These are phyloP conservation scores for Dasyprocta punctata DNA, from an alignment of 2,113 vertebrate species.

Conservation along the genomic window DNA sequence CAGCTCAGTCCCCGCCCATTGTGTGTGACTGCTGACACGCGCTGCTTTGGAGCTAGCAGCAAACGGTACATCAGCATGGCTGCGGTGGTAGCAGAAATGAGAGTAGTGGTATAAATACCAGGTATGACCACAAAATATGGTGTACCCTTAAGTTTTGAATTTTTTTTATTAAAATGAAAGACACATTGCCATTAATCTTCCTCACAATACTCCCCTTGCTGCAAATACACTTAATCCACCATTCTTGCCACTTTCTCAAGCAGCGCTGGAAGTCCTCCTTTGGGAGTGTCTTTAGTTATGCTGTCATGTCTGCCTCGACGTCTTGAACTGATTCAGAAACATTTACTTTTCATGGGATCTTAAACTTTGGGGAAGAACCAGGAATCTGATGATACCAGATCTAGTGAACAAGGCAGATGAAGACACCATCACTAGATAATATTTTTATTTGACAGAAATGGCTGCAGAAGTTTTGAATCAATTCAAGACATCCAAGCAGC, in stretches of 20 bases:
- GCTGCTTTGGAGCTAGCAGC: neutral
- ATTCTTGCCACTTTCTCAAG: neutral
- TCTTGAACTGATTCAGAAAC: neutral
- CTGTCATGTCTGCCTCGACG: neutral
- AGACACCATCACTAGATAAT: neutral
- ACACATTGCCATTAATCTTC: neutral
- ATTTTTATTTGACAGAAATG: neutral
- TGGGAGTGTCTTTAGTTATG: neutral
- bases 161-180: neutral
- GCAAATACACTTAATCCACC: neutral
- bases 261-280: neutral
- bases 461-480: neutral
- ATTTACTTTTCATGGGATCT: neutral
- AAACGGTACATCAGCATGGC: rapidly evolving
- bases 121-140: neutral
- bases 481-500: neutral
- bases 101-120: neutral
- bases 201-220: neutral
- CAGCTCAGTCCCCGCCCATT: neutral
- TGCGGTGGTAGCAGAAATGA: rapidly evolving
- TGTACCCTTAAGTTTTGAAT: neutral
- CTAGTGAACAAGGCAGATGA: neutral
- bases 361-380: neutral
- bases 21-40: too few species aligned
- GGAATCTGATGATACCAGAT: neutral